phyloP scores from a whole-genome alignment of 2,888 invertebrate genomes.

The Polylopha cassiicola region DNA sequence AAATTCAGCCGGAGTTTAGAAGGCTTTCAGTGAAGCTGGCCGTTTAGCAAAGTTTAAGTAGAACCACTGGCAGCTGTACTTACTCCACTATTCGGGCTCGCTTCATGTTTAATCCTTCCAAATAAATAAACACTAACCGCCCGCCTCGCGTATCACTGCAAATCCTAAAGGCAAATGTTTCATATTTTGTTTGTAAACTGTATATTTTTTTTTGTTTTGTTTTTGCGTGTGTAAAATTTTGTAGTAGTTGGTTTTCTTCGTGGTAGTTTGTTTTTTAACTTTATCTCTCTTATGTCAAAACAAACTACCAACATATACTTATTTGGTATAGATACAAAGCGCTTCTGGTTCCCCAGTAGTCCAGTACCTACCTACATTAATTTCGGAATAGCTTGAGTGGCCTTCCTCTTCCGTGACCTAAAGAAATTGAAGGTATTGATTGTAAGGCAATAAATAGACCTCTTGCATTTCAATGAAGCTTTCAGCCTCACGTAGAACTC shows the following conservation, averaged over 20 bases:
- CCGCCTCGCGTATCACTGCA: conserved; percentile 47
- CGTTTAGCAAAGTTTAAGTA: conserved; percentile 69
- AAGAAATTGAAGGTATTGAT: conserved; percentile 56
- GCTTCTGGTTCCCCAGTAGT: too few species aligned
- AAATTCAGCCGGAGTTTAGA: conserved; percentile 54
- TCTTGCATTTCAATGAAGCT: conserved; percentile 58
- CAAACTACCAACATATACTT: too few species aligned
- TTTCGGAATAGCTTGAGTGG: too few species aligned
- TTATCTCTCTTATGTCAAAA: too few species aligned
- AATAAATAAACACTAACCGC: conserved; percentile 60
- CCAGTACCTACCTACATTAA: too few species aligned
- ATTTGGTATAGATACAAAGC: too few species aligned
- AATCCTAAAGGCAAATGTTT: conserved; percentile 54
- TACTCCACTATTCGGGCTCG: conserved; percentile 45
- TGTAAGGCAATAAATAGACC: conserved; percentile 60
- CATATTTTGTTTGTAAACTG: too few species aligned
- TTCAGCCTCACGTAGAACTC: conserved; percentile 50
- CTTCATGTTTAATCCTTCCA: conserved; percentile 57
- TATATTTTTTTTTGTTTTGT: too few species aligned
- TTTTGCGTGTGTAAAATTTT: too few species aligned
- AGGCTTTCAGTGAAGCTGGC: conserved; percentile 58
- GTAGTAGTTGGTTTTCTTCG: too few species aligned
- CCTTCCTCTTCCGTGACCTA: conserved; percentile 32
- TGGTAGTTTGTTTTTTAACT: too few species aligned
- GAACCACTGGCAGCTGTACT: conserved; percentile 39